phyloP scores from a whole-genome alignment of 2,797 vertebrate species.

The Xenentodon cancila region DNA sequence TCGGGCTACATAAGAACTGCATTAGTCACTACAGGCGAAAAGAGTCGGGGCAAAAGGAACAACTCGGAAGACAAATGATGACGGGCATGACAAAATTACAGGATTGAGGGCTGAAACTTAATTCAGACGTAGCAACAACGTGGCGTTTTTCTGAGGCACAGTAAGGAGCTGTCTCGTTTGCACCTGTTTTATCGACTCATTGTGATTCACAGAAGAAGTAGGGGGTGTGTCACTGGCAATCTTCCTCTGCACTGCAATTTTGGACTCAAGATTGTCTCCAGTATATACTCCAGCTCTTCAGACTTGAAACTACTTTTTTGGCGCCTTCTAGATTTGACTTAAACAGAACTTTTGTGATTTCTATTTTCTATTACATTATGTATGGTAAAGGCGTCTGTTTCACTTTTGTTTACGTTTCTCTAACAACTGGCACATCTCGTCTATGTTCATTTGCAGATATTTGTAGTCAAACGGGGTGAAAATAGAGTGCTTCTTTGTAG shows the following conservation, averaged over 20 bases:
- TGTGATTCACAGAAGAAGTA: conserved; percentile 13
- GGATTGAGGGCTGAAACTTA: conserved; percentile 17
- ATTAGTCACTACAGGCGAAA: conserved; percentile 66
- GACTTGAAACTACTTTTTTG: too few relatives aligned
- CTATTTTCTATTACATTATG: background rate
- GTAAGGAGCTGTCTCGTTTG: conserved; percentile 4
- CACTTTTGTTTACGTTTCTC: background rate
- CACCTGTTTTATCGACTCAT: conserved; percentile 21
- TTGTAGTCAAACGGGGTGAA: background rate
- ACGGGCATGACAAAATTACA: conserved; percentile 32
- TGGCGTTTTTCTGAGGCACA: conserved; percentile 6
- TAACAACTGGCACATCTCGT: background rate
- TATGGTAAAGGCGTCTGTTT: background rate
- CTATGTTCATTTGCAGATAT: background rate
- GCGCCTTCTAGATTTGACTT: background rate
- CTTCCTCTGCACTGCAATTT: conserved; percentile 25
- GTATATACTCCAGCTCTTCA: background rate
- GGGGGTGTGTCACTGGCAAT: conserved; percentile 26
- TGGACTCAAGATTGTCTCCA: conserved; percentile 26
- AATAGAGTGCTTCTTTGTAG: background rate
- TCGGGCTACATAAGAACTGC: conserved; percentile 63
- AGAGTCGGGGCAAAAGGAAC: background rate
- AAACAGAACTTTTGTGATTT: background rate
- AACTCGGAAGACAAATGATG: background rate
- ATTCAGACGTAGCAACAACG: conserved; percentile 16